Evolutionary conservation across 2,888 invertebrate species (phyloP), one percentile per base, ranked within the genome.

Genomic region (Cyaniris semiargus): DNA sequence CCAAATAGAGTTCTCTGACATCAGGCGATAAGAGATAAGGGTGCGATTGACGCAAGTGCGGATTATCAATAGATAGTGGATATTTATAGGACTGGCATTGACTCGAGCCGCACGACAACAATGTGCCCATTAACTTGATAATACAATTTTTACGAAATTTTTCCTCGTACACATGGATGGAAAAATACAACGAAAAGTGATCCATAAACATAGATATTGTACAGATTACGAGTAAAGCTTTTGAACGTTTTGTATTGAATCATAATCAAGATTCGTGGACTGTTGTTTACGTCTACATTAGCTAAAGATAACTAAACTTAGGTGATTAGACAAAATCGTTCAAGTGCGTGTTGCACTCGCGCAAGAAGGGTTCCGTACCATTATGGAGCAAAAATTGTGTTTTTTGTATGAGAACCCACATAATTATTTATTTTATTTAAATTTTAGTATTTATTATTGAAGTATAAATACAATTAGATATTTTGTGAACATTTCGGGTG

Each of bases 1-100:
- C 83, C 80, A 83, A 79, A 83, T 83, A 83, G 81, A 83, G 83
- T 81, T 83, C 80, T 81, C 77, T 82, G 83, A 83, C 84, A 82
- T 84, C 83, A 81, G 79, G 77, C 77, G 78, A 82, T 78, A 79
- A 66, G 79, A 77, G 83, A 84, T 85, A 84, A 81, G 60, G 72
- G 83, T 75, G 79, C 78, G 80, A 81, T 83, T 85, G 85, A 85
- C 85, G 85, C 83, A 85, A 84, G 81, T 83, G 79, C 76, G 77
- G 82, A 82, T 83, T 81, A 83, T 83, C 83, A 81, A 82, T 82
- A 82, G 82, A 21, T 23, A 60, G 81, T 81, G 80, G 80, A 81
- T 81, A 80, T 79, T 77, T 81, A 80, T 60, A 78, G 79, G 79
- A 78, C 77, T 78, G 80, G 79, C 79, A 80, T 79, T 82, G 81